phyloP scores from a whole-genome alignment of 2,113 vertebrate genomes.

The Notiomystis cincta region DNA sequence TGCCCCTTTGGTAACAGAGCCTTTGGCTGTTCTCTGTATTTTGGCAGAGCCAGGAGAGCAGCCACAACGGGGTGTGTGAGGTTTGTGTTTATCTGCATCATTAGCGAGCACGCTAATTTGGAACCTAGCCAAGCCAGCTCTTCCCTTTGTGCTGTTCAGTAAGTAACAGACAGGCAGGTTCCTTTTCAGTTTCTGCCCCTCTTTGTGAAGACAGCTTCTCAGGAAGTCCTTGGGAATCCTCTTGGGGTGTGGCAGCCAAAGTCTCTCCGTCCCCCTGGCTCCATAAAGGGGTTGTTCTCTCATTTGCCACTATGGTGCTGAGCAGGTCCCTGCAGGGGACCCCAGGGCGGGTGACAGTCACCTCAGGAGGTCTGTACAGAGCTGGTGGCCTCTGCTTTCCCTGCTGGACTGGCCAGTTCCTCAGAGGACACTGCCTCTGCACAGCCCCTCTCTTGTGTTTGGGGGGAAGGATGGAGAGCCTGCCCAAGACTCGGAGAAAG shows the following conservation, averaged over 20 bases:
- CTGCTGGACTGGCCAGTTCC: background rate
- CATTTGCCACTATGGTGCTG: background rate
- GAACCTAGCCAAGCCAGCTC: background rate
- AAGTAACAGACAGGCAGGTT: background rate
- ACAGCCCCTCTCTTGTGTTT: background rate
- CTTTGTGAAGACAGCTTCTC: background rate
- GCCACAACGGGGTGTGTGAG: background rate
- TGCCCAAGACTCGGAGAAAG: accelerated
- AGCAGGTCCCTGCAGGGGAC: background rate
- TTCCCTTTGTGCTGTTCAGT: background rate
- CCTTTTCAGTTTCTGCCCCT: background rate
- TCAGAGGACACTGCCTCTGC: background rate
- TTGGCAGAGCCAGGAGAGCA: background rate
- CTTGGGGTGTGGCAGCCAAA: background rate
- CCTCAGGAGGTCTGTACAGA: background rate
- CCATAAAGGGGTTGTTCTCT: background rate
- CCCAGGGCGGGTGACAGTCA: background rate
- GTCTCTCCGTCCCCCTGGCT: accelerated
- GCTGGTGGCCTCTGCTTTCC: background rate
- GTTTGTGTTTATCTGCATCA: background rate
- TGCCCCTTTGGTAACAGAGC: background rate
- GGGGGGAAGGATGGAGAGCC: background rate
- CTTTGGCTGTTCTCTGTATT: background rate
- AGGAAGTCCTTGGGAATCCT: background rate
- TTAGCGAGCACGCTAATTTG: background rate